Evolutionary conservation across 2,888 invertebrate genomes (phyloP), one percentile per base, ranked within the genome.

Genomic region (Caenorhabditis doughertyi): DNA sequence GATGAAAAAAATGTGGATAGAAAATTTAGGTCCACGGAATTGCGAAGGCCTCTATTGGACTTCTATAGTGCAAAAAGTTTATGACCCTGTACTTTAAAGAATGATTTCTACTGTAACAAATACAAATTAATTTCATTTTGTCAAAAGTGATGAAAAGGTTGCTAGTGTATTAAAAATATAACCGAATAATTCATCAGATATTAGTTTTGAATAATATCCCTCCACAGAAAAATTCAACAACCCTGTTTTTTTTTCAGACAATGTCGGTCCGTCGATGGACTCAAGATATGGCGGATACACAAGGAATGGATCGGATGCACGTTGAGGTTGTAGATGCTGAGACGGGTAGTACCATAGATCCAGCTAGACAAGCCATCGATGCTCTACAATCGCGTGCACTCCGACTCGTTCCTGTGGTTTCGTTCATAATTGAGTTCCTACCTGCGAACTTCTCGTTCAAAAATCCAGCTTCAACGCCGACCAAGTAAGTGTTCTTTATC

Each of bases 311-410:
- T 79, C 86, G 87, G 79, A 77, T 84, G 55, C 79, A 84, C n/a
- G 84, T 84, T 2, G 90, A 90, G 74, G 90, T 88, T 16, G 90
- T 90, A 23, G 90, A 90, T 73, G 90, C 90, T 8, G 90, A 84
- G 85, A 89, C 90, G 18, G 90, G 90, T 11, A 85, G 87, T 44
- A 89, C 90, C 2, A 90, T 90, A 47, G 90, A 90, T 64, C 90
- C 90, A 25, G 89, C 87, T 32, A 84, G 90, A 44, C 90, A 90
- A 76, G 90, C 90, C n/a, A 86, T 89, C 47, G 90, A 90, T 60
- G 90, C 90, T 44, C 83, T 90, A 13, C 89, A 89, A 79, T 89
- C 89, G 18, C 86, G 90, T 49, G 86, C 85, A 53, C 88, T 90
- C n/a, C 87, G 90, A 16, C 81, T 90, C 18, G 89, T 90, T 60